Percentiles rank a stretch among this genome's conserved stretches.
phyloP scores from a whole-genome alignment of 2,113 vertebrate genomes.

The Pachyramphus minor region DNA sequence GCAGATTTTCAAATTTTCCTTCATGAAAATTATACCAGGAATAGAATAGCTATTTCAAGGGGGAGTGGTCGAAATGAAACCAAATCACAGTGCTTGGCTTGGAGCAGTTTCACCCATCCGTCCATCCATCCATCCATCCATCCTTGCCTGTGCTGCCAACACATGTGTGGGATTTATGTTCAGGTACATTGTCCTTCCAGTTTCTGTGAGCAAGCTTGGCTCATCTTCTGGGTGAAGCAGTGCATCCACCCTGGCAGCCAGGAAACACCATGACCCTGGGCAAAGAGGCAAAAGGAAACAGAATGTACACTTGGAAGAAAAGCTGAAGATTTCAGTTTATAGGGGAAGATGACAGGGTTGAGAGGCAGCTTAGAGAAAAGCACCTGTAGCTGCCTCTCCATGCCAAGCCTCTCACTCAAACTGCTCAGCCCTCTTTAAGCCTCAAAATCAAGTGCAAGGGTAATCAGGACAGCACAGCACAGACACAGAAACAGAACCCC shows the following conservation, averaged over 20 bases:
- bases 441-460: neutral
- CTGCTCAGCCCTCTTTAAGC: neutral
- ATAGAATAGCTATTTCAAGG: neutral
- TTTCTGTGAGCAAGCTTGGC: neutral
- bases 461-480: neutral
- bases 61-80: neutral
- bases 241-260: neutral
- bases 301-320: neutral
- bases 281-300: neutral
- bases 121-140: neutral
- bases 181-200: neutral
- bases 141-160: neutral
- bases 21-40: neutral
- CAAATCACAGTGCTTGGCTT: neutral
- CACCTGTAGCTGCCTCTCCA: neutral
- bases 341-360: neutral
- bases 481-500: neutral
- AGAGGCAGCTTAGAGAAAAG: neutral
- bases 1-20: neutral
- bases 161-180: fast-evolving
- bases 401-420: neutral
- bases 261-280: neutral
- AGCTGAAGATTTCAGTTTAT: neutral
- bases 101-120: neutral
- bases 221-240: neutral